Evolutionary conservation across 2,888 invertebrate genomes (phyloP), one percentile per base, ranked within the genome.

Genomic region (Rugalucina vietnamica): DNA sequence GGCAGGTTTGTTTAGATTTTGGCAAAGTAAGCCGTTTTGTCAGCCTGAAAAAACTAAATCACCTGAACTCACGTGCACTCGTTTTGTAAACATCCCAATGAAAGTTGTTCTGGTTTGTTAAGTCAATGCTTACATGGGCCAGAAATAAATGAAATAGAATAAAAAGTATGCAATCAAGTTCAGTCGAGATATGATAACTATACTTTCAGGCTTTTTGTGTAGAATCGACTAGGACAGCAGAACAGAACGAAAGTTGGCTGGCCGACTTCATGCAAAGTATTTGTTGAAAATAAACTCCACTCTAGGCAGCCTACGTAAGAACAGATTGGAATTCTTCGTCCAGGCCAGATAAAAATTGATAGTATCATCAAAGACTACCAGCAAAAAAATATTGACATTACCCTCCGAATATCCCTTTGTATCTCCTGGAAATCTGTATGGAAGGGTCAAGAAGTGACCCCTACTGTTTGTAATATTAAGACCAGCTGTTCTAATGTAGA

Each of bases 1-100:
- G 85, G 84, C 85, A 81, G 74, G 57, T 72, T 73, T 60, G 75
- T 82, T 39, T 65, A 79, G 70, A 72, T 60, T 87, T n/a, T 87
- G 87, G 87, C 87, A 87, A 73, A 32, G 24, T 49, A 21, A 43
- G 14, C 39, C 72, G 18, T 65, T 65, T 65, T 34, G 34, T 65
- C 34, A 65, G 21, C 34, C 24, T 65, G 18, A 65, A 65, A 65
- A 34, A 34, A n/a, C n/a, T n/a, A n/a, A n/a, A n/a, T n/a, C n/a
- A 34, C 21, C 54, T 54, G 4, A n/a, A 54, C 21, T 18, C 8
- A 43, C 8, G 10, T 43, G 43, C 18, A 43, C 43, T 18, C 10
- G 43, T 43, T 8, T 43, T 43, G 18, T 43, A 43, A 43, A 43
- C 43, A 43, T 18, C 43, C 43, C 43, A 8, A 43, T 12, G 10